These are phyloP conservation scores for Sebastes variabilis DNA, from an alignment of 2,797 vertebrate species.

Conservation along the genomic window DNA sequence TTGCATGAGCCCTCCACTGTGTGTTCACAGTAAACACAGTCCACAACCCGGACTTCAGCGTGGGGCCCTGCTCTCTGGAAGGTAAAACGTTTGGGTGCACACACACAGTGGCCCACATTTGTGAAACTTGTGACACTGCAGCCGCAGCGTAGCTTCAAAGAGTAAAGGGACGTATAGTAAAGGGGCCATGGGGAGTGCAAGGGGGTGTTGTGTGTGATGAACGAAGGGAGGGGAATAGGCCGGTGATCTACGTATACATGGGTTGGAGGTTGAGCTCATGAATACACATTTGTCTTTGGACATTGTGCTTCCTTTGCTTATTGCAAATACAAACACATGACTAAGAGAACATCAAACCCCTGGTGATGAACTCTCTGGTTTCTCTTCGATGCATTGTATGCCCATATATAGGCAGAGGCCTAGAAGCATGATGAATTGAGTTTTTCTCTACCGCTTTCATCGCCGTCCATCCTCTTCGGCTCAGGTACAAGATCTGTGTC, in stretches of 20 bases:
- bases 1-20: constrained; percentile 7
- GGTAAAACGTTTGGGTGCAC: not conserved
- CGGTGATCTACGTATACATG: not conserved
- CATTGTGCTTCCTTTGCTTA: not conserved
- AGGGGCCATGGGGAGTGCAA: not conserved
- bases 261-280: not conserved
- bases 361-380: not conserved
- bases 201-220: not conserved
- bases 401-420: not conserved
- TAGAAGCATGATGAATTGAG: not conserved
- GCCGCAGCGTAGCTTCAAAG: not conserved
- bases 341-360: not conserved
- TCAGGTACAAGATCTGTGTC: not conserved
- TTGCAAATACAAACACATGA: not conserved
- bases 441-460: not conserved
- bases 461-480: not conserved
- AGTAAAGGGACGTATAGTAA: not conserved
- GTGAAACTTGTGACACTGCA: not conserved
- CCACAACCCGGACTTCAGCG: constrained; percentile 19
- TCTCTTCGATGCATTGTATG: not conserved
- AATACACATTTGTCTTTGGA: not conserved
- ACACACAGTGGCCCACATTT: constrained; percentile 1
- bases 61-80: not conserved
- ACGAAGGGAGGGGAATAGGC: not conserved
- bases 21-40: constrained; percentile 55